phyloP scores from a whole-genome alignment of 2,797 vertebrate species.

The Darevskia mixta region DNA sequence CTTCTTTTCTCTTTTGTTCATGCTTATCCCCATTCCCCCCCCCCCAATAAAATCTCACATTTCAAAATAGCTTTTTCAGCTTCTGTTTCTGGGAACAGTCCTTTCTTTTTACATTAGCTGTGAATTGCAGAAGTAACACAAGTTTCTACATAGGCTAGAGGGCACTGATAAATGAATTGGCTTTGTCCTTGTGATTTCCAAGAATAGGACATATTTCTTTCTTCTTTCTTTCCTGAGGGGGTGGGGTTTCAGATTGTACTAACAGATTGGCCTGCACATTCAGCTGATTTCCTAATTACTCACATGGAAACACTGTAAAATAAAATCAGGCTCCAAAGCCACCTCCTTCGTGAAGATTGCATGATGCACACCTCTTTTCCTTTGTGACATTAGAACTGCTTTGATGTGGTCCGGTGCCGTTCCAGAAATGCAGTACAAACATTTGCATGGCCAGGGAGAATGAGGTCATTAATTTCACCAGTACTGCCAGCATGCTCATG shows the following conservation, averaged over 20 bases:
- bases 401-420: too few species aligned
- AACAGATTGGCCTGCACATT: slow-evolving; percentile 15
- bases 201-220: slow-evolving; percentile 14
- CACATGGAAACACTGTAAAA: not conserved
- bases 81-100: slow-evolving; percentile 33
- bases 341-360: too few species aligned
- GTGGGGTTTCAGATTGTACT: slow-evolving; percentile 11
- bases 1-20: not conserved
- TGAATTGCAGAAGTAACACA: slow-evolving; percentile 13
- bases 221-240: too few species aligned
- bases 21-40: not conserved
- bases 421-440: too few species aligned
- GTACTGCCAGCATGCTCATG: not conserved
- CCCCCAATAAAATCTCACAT: slow-evolving; percentile 4
- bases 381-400: too few species aligned
- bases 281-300: slow-evolving; percentile 32
- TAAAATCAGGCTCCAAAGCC: too few species aligned
- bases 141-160: not conserved
- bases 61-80: slow-evolving; percentile 15
- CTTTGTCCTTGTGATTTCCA: slow-evolving; percentile 30
- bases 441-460: not conserved
- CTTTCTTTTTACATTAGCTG: not conserved
- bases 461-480: not conserved
- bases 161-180: slow-evolving; percentile 23
- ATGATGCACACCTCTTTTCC: too few species aligned